Percentiles rank a stretch among this genome's conserved stretches.
phyloP scores from a whole-genome alignment of 2,888 invertebrate genomes.

The Sarcophaga caerulescens region DNA sequence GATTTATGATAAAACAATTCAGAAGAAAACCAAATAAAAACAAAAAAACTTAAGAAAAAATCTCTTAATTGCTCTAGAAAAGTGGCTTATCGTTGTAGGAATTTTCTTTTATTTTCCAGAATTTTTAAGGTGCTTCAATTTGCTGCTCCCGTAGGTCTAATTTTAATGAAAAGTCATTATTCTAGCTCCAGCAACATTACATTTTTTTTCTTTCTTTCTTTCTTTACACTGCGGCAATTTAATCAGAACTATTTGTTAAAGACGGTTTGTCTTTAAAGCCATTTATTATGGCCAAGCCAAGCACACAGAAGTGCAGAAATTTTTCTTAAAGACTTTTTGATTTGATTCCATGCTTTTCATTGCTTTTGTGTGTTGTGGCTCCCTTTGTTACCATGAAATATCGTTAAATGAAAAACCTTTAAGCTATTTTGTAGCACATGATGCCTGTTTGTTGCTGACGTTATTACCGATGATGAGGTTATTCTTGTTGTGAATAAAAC shows the following conservation, averaged over 20 bases:
- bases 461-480: slow-evolving; percentile 18
- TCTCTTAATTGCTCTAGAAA: slow-evolving; percentile 51
- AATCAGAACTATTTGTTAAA: not conserved
- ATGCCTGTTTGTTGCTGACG: not conserved
- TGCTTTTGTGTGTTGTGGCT: not conserved
- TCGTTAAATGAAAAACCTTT: slow-evolving; percentile 17
- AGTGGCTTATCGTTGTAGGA: not conserved
- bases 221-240: not conserved
- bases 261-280: not conserved
- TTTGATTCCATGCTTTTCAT: not conserved
- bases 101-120: not conserved
- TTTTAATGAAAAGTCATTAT: slow-evolving; percentile 29
- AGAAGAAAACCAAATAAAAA: slow-evolving; percentile 3
- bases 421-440: slow-evolving; percentile 5
- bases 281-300: slow-evolving; percentile 2
- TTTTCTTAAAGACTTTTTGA: slow-evolving; percentile 2
- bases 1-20: slow-evolving; percentile 35
- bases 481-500: slow-evolving; percentile 5
- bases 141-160: slow-evolving; percentile 12
- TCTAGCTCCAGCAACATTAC: not conserved
- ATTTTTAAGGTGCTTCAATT: not conserved
- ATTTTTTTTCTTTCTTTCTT: not conserved
- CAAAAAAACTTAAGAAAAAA: slow-evolving; percentile 25
- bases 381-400: not conserved
- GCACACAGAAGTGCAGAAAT: not conserved